These are phyloP conservation scores for Sitobion miscanthi DNA, from an alignment of 1,140 invertebrate genomes.

Conservation along the genomic window DNA sequence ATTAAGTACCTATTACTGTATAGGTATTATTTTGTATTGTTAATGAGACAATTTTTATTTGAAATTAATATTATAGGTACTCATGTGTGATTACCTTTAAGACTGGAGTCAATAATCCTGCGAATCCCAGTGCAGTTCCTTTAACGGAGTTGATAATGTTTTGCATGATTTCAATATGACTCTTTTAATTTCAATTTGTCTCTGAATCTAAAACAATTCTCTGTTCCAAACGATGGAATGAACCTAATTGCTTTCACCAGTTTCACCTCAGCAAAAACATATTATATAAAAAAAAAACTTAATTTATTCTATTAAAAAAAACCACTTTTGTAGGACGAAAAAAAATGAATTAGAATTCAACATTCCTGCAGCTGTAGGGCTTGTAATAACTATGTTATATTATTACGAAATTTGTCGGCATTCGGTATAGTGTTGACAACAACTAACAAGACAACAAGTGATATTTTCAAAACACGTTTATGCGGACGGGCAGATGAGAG, in stretches of 20 bases:
- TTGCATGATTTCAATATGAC: conserved; percentile 76
- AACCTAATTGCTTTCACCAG: background rate
- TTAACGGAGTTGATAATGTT: conserved; percentile 95
- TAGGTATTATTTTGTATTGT: background rate
- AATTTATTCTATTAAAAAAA: background rate
- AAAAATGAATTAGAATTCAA: background rate
- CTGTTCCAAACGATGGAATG: background rate
- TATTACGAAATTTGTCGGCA: background rate
- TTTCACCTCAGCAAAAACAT: background rate
- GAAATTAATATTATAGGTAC: background rate
- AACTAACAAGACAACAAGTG: background rate
- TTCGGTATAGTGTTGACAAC: background rate
- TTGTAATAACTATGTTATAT: background rate
- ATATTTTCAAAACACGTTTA: background rate
- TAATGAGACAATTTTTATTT: background rate
- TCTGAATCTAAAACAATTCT: background rate
- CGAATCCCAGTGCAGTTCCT: conserved; percentile 91
- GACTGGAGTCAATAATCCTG: conserved; percentile 95
- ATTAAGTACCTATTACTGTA: background rate
- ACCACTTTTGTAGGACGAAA: background rate
- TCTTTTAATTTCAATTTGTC: background rate
- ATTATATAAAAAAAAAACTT: background rate
- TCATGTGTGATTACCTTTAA: conserved; percentile 75
- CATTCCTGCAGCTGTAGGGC: background rate
- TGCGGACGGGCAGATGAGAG: background rate